phyloP scores from a whole-genome alignment of 2,113 vertebrate species.

The Chloropsis cyanopogon region DNA sequence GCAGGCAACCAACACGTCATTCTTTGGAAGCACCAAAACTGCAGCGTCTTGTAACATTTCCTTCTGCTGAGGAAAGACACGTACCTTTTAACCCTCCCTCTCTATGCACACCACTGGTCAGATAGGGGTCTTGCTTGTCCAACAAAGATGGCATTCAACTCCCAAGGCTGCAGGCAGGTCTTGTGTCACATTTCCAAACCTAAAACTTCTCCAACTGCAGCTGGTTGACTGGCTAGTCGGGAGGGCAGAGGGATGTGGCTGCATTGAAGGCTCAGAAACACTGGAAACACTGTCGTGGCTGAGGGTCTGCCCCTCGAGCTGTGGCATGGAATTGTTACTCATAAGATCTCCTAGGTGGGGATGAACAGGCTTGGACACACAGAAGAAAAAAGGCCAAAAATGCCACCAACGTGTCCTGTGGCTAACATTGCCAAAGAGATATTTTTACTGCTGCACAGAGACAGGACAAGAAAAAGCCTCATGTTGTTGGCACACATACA shows the following conservation, averaged over 20 bases:
- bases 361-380: not conserved
- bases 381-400: not conserved
- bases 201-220: not conserved
- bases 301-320: not conserved
- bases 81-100: not conserved
- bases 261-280: not conserved
- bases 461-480: not conserved
- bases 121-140: not conserved
- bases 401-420: not conserved
- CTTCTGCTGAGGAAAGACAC: not conserved
- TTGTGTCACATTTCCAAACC: not conserved
- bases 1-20: not conserved
- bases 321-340: not conserved
- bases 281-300: fast-evolving
- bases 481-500: not conserved
- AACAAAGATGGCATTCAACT: not conserved
- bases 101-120: not conserved
- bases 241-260: fast-evolving
- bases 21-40: not conserved
- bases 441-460: not conserved
- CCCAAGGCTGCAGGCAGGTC: fast-evolving
- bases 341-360: not conserved
- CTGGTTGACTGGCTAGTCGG: fast-evolving
- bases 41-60: fast-evolving
- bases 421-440: not conserved